phyloP scores from a whole-genome alignment of 2,888 invertebrate species.

The Caenorhabditis sinica region DNA sequence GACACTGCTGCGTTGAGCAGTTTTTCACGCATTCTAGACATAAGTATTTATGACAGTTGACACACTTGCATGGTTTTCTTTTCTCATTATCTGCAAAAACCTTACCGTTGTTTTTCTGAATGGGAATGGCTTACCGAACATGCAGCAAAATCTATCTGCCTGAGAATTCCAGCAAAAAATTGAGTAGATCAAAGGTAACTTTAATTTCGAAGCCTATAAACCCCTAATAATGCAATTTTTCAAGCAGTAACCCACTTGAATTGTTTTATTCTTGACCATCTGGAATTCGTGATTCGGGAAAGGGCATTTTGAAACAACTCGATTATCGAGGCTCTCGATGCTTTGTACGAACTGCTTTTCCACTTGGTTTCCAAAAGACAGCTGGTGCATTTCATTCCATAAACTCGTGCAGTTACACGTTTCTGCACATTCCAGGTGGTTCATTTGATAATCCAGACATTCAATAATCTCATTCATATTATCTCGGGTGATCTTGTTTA shows the following conservation, averaged over 20 bases:
- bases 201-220: background rate
- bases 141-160: background rate
- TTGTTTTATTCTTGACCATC: background rate
- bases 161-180: conserved; percentile 4
- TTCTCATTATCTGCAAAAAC: background rate
- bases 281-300: background rate
- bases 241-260: background rate
- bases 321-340: background rate
- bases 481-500: background rate
- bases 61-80: background rate
- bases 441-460: background rate
- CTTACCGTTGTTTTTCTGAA: background rate
- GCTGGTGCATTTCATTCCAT: conserved; percentile 9
- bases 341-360: background rate
- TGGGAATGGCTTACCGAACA: background rate
- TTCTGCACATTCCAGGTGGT: background rate
- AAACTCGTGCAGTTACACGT: background rate
- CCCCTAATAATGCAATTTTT: background rate
- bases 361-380: background rate
- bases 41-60: background rate
- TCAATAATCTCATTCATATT: background rate
- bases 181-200: background rate
- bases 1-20: background rate
- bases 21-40: background rate
- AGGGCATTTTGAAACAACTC: background rate